Conservation (phyloP, 2,113 vertebrate species). For the Geococcyx californianus region DNA sequence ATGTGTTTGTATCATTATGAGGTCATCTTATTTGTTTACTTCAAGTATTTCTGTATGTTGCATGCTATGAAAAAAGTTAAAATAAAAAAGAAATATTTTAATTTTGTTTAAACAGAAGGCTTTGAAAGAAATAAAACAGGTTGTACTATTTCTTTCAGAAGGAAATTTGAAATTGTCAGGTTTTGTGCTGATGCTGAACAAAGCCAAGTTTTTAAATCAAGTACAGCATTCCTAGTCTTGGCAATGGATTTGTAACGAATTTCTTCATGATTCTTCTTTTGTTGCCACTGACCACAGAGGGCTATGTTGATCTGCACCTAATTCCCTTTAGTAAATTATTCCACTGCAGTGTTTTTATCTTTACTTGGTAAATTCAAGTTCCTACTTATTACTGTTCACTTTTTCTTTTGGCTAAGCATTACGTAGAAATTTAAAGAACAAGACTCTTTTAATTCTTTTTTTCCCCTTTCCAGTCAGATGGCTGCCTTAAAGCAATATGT, state of each 20-base stretch:
- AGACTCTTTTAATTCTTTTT: neutral
- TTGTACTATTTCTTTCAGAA: neutral
- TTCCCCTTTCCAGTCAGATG: neutral
- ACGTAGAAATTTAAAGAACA: neutral
- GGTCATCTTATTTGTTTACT: neutral
- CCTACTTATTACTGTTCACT: neutral
- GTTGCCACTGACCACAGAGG: conserved; percentile 21
- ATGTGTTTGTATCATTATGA: neutral
- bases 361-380: neutral
- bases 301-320: conserved; percentile 10
- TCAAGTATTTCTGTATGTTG: neutral
- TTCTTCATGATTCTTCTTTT: conserved; percentile 20
- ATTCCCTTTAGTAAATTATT: conserved; percentile 33
- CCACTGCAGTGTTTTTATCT: neutral
- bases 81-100: neutral
- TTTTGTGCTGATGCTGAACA: neutral
- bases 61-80: neutral
- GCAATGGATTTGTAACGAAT: neutral
- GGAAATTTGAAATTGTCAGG: neutral
- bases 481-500: conserved; percentile 16
- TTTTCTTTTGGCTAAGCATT: conserved; percentile 19
- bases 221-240: neutral
- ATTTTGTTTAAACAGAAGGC: neutral
- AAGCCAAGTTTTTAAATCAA: neutral
- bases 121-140: neutral